Conservation (phyloP, 2,888 invertebrate species). For the Iphiclides podalirius region DNA sequence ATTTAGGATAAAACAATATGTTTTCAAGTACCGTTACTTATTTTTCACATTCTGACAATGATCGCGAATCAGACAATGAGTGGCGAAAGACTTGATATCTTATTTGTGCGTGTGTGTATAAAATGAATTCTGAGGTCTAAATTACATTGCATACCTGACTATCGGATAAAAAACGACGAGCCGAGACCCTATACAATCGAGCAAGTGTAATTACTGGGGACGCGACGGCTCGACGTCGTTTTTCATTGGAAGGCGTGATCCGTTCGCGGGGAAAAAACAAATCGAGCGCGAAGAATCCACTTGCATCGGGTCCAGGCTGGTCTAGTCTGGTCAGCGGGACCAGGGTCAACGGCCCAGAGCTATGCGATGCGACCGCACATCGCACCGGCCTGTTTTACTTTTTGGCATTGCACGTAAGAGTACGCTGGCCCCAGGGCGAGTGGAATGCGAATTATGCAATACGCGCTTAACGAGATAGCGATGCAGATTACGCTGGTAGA, state of each 20-base stretch:
- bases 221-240: background rate
- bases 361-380: conserved; percentile 25
- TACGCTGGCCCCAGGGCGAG: background rate
- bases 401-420: background rate
- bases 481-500: background rate
- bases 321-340: conserved; percentile 27
- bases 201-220: background rate
- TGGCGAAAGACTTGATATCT: no score
- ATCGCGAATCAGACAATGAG: no score
- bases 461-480: background rate
- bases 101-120: no score
- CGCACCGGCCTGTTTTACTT: conserved; percentile 24
- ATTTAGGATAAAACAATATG: no score
- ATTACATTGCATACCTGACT: background rate
- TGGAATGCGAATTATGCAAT: background rate
- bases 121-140: no score
- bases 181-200: background rate
- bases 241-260: conserved; percentile 1
- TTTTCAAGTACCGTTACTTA: no score
- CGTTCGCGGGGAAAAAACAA: background rate
- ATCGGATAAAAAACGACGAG: background rate
- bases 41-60: no score
- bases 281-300: no score
- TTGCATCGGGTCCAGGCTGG: conserved; percentile 22
- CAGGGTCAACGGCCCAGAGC: conserved; percentile 27